Conservation (phyloP, 2,797 vertebrate genomes). For the Pteronotus mesoamericanus region DNA sequence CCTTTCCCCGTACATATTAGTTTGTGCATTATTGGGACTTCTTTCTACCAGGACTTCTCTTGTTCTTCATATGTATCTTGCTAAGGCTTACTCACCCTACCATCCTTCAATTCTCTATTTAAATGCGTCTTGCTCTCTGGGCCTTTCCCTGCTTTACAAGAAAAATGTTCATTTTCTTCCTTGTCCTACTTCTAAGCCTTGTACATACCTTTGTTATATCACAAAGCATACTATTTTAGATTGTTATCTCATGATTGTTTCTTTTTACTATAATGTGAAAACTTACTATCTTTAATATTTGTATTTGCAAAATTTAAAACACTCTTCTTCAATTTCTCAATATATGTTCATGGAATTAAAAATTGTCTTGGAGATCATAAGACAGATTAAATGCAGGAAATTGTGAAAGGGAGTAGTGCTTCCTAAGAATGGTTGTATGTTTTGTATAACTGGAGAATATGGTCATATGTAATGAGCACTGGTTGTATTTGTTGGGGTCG, state of each 20-base stretch:
- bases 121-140: not conserved
- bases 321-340: not conserved
- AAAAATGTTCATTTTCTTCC: not conserved
- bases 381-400: not conserved
- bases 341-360: not conserved
- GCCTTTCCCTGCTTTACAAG: not conserved
- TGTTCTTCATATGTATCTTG: not conserved
- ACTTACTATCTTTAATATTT: not conserved
- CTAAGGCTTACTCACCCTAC: not conserved
- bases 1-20: not conserved
- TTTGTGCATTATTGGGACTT: not conserved
- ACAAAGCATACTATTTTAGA: not conserved
- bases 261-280: not conserved
- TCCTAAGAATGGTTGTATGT: not conserved
- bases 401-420: not conserved
- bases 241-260: not conserved
- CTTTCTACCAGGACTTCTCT: not conserved
- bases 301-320: not conserved
- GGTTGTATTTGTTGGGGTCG: not conserved
- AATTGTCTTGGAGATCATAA: not conserved
- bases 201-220: not conserved
- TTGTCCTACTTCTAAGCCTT: not conserved
- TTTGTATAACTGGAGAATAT: not conserved
- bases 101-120: not conserved
- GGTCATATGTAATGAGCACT: not conserved